Base-by-base conservation (phyloP, 2,888 invertebrate genomes). In the Eulithis prunata region DNA sequence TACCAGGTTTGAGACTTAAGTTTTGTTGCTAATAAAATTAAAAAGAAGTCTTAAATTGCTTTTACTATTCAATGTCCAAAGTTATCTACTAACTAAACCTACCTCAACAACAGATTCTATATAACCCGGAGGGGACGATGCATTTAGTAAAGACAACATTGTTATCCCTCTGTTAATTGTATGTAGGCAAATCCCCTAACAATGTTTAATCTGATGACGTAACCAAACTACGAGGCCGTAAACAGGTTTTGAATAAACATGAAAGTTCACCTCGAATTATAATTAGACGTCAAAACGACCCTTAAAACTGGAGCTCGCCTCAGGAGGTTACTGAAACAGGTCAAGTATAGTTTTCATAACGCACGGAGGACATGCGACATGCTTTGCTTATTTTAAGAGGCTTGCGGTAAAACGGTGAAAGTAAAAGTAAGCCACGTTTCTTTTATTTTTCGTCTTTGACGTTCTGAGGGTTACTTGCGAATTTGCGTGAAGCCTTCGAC, bases 341-440 rank as follows among this genome's bases (percentile, higher is more conserved):
- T 88, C 88, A 86, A 88, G 87, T 80, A 77, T 78, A 76, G 79
- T 80, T 81, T 83, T 83, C 78, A 82, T 82, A 82, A 86, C 82
- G 80, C 76, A 78, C 78, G 72, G 69, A 66, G 78, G 77, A 77
- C 82, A 83, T 80, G 82, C 82, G 72, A 82, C 73, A 70, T 64
- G 57, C 71, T 51, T 64, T 54, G 64, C 62, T 66, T 62, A 57
- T 46, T 60, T 64, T 54, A 32, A 52, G 49, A 32, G 63, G 38
- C 41, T 8, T 10, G 54, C 21, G 4, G 28, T 51, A 4, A 32
- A 43, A 54, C 21, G 4, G 28, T 51, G 2, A 32, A 43, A 54
- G 3, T n/a, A 52, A 36, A 21, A 49, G 12, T 36, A 4, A 13
- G 38, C 7, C 36, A 21, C 10, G 38, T 41, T 58, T 41, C 38